Percentiles rank a stretch among this genome's conserved stretches.
Conservation (phyloP, 92 coral and sea anemone genomes). For the Umimayanthus chanpuru region DNA sequence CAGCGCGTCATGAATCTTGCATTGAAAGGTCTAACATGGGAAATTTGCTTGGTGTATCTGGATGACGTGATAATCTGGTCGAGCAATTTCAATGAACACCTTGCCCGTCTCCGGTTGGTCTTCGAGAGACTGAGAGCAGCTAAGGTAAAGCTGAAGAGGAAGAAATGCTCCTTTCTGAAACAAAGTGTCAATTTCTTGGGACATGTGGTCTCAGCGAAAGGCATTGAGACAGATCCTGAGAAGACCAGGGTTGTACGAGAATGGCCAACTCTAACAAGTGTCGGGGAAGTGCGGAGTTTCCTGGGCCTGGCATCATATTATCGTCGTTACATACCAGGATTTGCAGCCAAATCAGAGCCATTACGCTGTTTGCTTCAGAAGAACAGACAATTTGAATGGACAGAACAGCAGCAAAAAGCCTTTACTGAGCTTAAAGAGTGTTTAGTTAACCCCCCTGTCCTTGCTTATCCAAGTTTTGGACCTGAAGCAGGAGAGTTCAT, state of each 20-base stretch:
- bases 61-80: slow-evolving; percentile 66
- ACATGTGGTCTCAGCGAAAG: slow-evolving; percentile 47
- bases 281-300: not conserved
- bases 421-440: slow-evolving; percentile 40
- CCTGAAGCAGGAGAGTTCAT: no score
- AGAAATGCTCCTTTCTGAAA: not conserved
- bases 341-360: no score
- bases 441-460: slow-evolving; percentile 51
- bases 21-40: no score
- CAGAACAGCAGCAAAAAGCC: slow-evolving; percentile 40
- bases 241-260: slow-evolving; percentile 40
- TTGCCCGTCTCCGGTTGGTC: slow-evolving; percentile 36
- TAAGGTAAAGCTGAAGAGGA: slow-evolving; percentile 52
- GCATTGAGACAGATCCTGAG: slow-evolving; percentile 13
- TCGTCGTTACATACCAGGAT: slow-evolving; percentile 22
- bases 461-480: slow-evolving; percentile 37
- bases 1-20: no score
- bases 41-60: slow-evolving; percentile 41
- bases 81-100: slow-evolving; percentile 46
- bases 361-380: no score
- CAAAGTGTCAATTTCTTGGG: slow-evolving; percentile 39
- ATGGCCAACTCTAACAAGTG: slow-evolving; percentile 48
- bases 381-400: slow-evolving; percentile 35
- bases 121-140: slow-evolving; percentile 6
- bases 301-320: slow-evolving; percentile 29